phyloP scores from a whole-genome alignment of 2,797 vertebrate genomes.

The Gila robusta region DNA sequence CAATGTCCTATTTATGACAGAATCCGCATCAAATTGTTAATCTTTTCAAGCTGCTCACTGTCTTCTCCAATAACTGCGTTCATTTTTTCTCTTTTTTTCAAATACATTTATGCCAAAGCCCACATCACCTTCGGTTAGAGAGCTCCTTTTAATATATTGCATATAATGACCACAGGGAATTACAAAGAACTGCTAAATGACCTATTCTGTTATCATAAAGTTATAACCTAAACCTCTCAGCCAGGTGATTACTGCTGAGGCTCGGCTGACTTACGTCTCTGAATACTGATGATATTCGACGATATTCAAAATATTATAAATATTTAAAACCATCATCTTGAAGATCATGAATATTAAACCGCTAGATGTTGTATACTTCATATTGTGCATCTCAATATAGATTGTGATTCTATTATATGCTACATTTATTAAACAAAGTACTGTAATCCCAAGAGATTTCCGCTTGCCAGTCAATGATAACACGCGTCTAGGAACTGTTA shows the following conservation, averaged over 20 bases:
- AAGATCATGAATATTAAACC: conserved; percentile 39
- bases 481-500: conserved; percentile 21
- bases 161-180: conserved; percentile 42
- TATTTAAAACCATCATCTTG: conserved; percentile 37
- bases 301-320: conserved; percentile 40
- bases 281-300: conserved; percentile 45
- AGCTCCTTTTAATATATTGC: conserved; percentile 28
- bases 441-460: conserved; percentile 19
- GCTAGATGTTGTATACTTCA: conserved; percentile 12
- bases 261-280: conserved; percentile 12
- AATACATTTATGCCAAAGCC: conserved; percentile 20
- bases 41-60: conserved; percentile 29
- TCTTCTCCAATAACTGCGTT: conserved; percentile 25
- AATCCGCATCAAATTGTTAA: conserved; percentile 22
- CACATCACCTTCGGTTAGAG: conserved; percentile 18
- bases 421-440: conserved; percentile 36
- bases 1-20: conserved; percentile 29
- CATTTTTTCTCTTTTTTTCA: conserved; percentile 11
- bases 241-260: conserved; percentile 41
- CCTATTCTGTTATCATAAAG: conserved; percentile 49
- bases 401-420: conserved; percentile 31
- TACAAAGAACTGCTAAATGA: conserved; percentile 45
- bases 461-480: conserved; percentile 29
- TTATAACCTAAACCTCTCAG: conserved; percentile 51
- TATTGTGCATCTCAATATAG: conserved; percentile 7